Conservation (phyloP, 2,888 invertebrate genomes). For the Aromia moschata region DNA sequence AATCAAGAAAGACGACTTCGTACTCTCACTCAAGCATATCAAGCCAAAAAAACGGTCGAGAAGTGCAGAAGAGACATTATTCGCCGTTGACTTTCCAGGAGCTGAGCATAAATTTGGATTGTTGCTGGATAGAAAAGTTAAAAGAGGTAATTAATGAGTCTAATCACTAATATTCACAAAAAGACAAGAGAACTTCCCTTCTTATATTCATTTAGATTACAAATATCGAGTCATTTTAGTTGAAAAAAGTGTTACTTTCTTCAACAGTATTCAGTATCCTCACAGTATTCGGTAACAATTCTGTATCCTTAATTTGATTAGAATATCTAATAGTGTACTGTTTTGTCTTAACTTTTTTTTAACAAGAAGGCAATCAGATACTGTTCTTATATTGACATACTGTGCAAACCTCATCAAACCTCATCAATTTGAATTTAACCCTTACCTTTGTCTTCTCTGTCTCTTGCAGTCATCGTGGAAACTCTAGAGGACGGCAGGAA, state of each 20-base stretch:
- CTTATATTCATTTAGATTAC: too few species aligned
- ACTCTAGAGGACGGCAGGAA: slow-evolving; percentile 69
- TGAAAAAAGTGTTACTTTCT: too few species aligned
- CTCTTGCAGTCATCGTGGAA: slow-evolving; percentile 74
- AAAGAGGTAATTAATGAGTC: slow-evolving; percentile 66
- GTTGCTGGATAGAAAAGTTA: slow-evolving; percentile 66
- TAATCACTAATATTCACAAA: too few species aligned
- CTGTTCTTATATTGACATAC: too few species aligned
- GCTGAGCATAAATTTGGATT: slow-evolving; percentile 66
- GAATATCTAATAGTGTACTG: neutral
- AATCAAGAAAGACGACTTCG: slow-evolving; percentile 65
- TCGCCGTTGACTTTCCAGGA: slow-evolving; percentile 67
- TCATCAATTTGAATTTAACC: too few species aligned
- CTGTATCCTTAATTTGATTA: too few species aligned
- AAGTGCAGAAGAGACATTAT: slow-evolving; percentile 66
- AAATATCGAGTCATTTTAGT: too few species aligned
- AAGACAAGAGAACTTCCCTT: too few species aligned
- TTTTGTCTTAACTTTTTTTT: neutral
- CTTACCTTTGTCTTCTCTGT: too few species aligned
- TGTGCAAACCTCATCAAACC: too few species aligned
- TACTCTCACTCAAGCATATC: slow-evolving; percentile 66
- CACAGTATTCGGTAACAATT: too few species aligned
- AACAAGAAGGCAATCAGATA: neutral
- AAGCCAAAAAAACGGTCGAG: slow-evolving; percentile 63
- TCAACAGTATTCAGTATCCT: too few species aligned